Conservation (phyloP, 2,113 vertebrate species). For the Corythornis vintsioides region DNA sequence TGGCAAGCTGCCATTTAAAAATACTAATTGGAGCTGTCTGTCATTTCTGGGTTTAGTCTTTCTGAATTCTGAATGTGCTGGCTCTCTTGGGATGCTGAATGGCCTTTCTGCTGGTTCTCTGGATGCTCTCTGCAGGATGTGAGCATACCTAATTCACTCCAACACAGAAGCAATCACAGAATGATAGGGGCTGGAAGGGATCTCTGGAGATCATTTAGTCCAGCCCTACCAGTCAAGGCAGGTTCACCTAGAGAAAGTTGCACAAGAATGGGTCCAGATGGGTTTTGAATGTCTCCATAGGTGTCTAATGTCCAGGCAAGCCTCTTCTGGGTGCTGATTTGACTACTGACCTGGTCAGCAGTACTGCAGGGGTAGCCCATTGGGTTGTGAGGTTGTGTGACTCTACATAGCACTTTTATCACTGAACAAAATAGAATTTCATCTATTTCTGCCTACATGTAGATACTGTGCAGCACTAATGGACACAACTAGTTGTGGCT, state of each 20-base stretch:
- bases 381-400: not conserved
- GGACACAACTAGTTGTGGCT: not conserved
- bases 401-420: not conserved
- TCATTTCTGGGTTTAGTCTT: slow-evolving; percentile 10
- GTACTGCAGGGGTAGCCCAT: not conserved
- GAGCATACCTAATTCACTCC: not conserved
- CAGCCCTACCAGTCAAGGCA: too few relatives aligned
- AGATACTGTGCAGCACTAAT: not conserved
- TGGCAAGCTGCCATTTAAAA: slow-evolving; percentile 12
- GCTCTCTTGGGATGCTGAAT: not conserved
- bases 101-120: not conserved
- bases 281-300: too few relatives aligned
- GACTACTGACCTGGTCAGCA: not conserved
- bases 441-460: not conserved
- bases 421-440: not conserved
- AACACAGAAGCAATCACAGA: too few relatives aligned
- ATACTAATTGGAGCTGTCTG: not conserved
- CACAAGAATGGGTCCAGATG: too few relatives aligned
- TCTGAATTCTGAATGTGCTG: not conserved
- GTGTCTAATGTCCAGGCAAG: not conserved
- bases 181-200: too few relatives aligned
- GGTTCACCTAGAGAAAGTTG: too few relatives aligned
- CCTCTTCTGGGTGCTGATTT: not conserved
- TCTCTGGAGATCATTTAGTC: too few relatives aligned
- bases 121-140: not conserved